Percentiles rank a stretch among this genome's conserved stretches.
Evolutionary conservation across 2,797 vertebrate species (phyloP).

Genomic region (Urosaurus nigricauda): DNA sequence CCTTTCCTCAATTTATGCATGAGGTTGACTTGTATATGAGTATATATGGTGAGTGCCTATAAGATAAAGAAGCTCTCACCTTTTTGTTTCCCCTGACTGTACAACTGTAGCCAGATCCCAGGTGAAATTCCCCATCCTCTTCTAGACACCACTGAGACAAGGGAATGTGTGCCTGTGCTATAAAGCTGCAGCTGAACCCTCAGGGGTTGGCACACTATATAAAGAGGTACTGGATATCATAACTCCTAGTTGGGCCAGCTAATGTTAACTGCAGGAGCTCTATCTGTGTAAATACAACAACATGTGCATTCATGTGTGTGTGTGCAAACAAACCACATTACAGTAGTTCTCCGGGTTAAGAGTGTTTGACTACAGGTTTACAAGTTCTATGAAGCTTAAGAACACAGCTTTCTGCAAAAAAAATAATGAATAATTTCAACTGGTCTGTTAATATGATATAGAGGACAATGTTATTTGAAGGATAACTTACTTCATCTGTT

Average conservation of each 20-base stretch:
- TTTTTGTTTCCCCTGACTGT: too few relatives aligned
- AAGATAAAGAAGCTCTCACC: background rate
- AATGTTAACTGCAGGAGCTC: too few relatives aligned
- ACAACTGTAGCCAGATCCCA: too few relatives aligned
- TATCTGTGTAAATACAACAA: background rate
- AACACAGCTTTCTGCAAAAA: background rate
- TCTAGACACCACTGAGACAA: too few relatives aligned
- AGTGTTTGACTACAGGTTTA: background rate
- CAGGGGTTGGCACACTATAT: too few relatives aligned
- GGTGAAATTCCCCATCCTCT: too few relatives aligned
- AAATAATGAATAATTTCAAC: background rate
- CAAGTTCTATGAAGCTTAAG: background rate
- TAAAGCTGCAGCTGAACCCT: too few relatives aligned
- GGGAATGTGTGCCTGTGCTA: too few relatives aligned
- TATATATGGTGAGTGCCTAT: background rate
- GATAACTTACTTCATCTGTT: constrained; percentile 80
- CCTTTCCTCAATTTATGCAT: too few relatives aligned
- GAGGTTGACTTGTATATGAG: too few relatives aligned
- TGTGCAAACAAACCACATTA: background rate
- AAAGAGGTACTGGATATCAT: too few relatives aligned
- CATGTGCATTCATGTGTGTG: background rate
- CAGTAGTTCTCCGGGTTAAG: background rate
- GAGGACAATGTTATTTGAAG: background rate
- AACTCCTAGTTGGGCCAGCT: too few relatives aligned
- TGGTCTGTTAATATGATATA: background rate